Conservation (phyloP, 1,140 invertebrate genomes). For the Penaeus japonicus region DNA sequence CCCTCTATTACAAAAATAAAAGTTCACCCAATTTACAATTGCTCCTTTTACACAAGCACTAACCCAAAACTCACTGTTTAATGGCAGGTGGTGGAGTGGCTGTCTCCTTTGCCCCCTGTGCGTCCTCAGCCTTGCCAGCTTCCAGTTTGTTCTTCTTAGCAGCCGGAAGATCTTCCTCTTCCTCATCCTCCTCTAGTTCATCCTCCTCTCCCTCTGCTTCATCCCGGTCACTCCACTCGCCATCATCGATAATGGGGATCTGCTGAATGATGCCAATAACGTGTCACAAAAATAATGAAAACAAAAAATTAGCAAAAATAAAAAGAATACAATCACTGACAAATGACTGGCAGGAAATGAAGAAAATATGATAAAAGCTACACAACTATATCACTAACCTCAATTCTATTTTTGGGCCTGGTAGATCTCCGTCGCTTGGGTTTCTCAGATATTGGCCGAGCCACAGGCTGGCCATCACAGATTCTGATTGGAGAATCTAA, state of each 20-base stretch:
- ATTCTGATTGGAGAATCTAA: constrained; percentile 66
- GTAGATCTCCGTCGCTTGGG: constrained; percentile 21
- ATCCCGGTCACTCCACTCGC: constrained; percentile 57
- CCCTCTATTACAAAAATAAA: no score
- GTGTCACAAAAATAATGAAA: neutral
- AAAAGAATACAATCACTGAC: neutral
- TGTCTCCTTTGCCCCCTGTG: neutral
- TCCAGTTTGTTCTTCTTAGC: constrained; percentile 47
- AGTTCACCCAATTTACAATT: no score
- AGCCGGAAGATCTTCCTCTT: constrained; percentile 39
- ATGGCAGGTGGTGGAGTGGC: constrained; percentile 24
- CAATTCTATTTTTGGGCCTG: constrained; percentile 44
- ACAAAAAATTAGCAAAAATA: neutral
- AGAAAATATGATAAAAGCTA: neutral
- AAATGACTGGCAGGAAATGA: neutral
- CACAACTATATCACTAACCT: constrained; percentile 15
- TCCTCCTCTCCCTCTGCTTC: constrained; percentile 59
- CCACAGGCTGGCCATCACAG: constrained; percentile 45
- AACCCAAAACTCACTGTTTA: constrained; percentile 47
- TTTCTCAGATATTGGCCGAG: constrained; percentile 23
- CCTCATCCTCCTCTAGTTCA: constrained; percentile 49
- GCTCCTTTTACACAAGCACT: no score
- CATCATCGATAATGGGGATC: constrained; percentile 57
- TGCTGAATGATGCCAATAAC: constrained; percentile 18
- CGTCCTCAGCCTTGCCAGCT: neutral